phyloP scores from a whole-genome alignment of 2,797 vertebrate genomes.

The Podarcis lilfordi region DNA sequence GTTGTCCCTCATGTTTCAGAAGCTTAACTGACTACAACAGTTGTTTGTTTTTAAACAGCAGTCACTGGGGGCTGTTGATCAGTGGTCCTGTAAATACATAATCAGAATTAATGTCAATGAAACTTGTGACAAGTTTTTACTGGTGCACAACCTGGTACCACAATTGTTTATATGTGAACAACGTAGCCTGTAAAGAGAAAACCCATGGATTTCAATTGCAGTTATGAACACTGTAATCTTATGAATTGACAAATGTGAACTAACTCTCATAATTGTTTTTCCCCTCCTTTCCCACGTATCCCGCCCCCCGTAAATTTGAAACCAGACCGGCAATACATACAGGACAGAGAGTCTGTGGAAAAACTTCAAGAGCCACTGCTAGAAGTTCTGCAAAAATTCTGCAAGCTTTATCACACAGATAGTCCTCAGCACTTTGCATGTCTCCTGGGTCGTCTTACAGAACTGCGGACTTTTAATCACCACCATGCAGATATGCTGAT shows the following conservation, averaged over 20 bases:
- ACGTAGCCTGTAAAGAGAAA: neutral
- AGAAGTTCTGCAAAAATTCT: conserved; percentile 90
- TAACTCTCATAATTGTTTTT: conserved; percentile 11
- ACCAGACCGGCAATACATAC: conserved; percentile 92
- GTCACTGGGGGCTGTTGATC: neutral
- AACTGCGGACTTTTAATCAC: conserved; percentile 95
- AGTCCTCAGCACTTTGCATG: conserved; percentile 96
- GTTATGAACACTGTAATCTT: neutral
- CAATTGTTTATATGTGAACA: neutral
- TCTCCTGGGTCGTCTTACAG: conserved; percentile 92
- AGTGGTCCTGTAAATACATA: neutral
- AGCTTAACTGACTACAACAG: no score
- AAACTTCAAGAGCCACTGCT: conserved; percentile 92
- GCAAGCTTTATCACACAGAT: conserved; percentile 87
- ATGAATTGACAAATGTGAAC: neutral
- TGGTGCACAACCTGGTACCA: neutral
- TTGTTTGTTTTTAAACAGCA: neutral
- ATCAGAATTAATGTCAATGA: neutral
- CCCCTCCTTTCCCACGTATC: neutral
- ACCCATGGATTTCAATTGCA: neutral
- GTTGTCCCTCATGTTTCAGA: no score
- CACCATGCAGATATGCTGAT: conserved; percentile 95
- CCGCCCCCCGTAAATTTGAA: conserved; percentile 37
- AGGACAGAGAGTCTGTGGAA: conserved; percentile 91
- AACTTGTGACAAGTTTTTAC: neutral